These are phyloP conservation scores for Eulacestoma nigropectus DNA, from an alignment of 2,113 vertebrate species.

Conservation along the genomic window DNA sequence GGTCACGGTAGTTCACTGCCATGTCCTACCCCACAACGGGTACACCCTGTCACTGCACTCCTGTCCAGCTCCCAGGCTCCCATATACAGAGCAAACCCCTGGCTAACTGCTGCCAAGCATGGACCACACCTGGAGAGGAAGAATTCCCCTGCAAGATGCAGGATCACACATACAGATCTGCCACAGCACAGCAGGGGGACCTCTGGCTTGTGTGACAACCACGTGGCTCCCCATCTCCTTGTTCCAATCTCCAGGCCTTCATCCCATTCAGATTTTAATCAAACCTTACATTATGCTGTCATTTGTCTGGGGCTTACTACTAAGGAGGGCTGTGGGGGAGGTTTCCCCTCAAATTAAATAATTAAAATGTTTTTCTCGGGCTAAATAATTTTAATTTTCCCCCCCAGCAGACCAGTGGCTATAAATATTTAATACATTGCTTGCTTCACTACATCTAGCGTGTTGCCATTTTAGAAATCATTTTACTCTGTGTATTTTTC, in stretches of 20 bases:
- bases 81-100: not conserved
- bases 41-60: not conserved
- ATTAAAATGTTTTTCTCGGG: slow-evolving; percentile 53
- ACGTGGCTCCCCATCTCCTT: not conserved
- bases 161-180: not conserved
- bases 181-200: not conserved
- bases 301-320: not conserved
- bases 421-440: slow-evolving; percentile 43
- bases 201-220: not conserved
- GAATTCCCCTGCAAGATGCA: not conserved
- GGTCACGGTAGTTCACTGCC: not conserved
- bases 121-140: not conserved
- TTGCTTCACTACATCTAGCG: not conserved
- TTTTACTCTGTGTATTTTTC: slow-evolving; percentile 50
- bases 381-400: not conserved
- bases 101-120: not conserved
- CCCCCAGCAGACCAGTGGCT: not conserved
- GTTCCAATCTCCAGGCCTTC: not conserved
- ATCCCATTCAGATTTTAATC: slow-evolving; percentile 16
- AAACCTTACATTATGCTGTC: not conserved
- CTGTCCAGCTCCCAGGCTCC: not conserved
- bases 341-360: slow-evolving; percentile 52
- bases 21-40: not conserved
- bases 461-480: slow-evolving; percentile 22
- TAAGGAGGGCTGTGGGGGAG: slow-evolving; percentile 7